Base-by-base conservation (phyloP, 2,797 vertebrate species). In the Cyprinodon diabolis region DNA sequence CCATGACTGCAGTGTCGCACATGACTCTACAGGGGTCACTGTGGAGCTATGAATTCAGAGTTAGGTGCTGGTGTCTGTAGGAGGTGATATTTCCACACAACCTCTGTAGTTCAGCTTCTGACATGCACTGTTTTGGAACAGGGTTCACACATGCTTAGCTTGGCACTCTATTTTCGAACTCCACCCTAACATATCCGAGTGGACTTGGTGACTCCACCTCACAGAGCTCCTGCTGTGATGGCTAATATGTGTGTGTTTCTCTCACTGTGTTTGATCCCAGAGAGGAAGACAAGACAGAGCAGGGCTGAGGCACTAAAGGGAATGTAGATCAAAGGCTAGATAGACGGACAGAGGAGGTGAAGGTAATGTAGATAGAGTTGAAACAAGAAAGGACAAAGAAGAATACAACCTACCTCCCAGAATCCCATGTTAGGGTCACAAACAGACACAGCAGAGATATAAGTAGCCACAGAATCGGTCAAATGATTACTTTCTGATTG, bases 121-220 rank as follows among this genome's bases (percentile, higher is more conserved):
- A 71, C 66, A 76, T 62, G 56, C 68, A 58, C 75, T 77, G 80
- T 86, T 84, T 81, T 84, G 69, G 80, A 87, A 78, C 66, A 68
- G 73, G 75, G 89, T 85, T 91, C 87, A 88, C 77, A 81, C 81
- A 71, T 80, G 86, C 87, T 88, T 83, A 84, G 67, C 72, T 87
- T 81, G 80, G 78, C 80, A 52, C 88, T 82, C 86, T 87, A 78
- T 91, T 89, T 91, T 88, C 81, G 55, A 85, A 83, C 82, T 88
- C 87, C 88, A 89, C 83, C 88, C 84, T 76, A 81, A 83, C 82
- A 80, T 68, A 72, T 84, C 80, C 54, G 78, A 86, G 82, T 87
- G 84, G 79, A 87, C 80, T 85, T 68, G 76, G 80, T 67, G 80
- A 84, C 86, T 83, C 69, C 78, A 86, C 85, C 76, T 73, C 82